phyloP scores from a whole-genome alignment of 2,113 vertebrate species.

The Rhizomys pruinosus region DNA sequence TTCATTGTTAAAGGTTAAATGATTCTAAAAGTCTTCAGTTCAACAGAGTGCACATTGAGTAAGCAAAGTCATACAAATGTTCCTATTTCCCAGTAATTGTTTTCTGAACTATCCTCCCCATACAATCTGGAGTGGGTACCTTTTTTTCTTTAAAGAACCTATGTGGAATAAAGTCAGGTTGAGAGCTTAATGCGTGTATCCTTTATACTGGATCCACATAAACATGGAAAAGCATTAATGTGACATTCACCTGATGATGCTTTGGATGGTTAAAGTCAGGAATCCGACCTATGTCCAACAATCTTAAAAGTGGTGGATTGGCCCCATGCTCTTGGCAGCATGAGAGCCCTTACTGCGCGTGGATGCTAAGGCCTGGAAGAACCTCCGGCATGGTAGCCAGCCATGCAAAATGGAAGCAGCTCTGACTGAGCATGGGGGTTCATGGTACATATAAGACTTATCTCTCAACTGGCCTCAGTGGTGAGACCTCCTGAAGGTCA shows the following conservation, averaged over 20 bases:
- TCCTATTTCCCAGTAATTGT: neutral
- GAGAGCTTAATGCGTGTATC: neutral
- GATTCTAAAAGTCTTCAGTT: slow-evolving; percentile 15
- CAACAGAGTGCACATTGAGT: neutral
- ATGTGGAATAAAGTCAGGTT: neutral
- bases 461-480: neutral
- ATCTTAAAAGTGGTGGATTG: neutral
- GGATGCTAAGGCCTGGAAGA: too few species aligned
- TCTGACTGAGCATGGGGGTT: neutral
- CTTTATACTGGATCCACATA: neutral
- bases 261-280: neutral
- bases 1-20: slow-evolving; percentile 21
- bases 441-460: neutral
- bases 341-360: neutral
- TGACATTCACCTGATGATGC: neutral
- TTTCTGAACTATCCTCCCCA: slow-evolving; percentile 18
- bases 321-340: too few species aligned
- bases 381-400: neutral
- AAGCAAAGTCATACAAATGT: neutral
- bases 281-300: neutral
- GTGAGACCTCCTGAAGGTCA: neutral
- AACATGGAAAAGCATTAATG: neutral
- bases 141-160: neutral
- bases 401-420: neutral
- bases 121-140: neutral